phyloP scores from a whole-genome alignment of 2,888 invertebrate genomes.

The Epirrita christyi region DNA sequence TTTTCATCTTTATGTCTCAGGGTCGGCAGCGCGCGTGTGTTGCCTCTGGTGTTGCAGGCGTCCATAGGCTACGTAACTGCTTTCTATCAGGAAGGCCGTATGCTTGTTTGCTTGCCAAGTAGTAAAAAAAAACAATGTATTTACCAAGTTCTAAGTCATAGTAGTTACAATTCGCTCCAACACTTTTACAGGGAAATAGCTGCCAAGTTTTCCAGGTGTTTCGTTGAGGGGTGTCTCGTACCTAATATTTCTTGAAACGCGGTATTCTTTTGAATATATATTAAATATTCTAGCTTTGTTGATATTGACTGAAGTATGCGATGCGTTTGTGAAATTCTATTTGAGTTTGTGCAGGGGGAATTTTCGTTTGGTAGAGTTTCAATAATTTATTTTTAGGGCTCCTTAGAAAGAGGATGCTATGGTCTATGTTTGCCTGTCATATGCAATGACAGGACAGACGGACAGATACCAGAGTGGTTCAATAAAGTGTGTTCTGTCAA shows the following conservation, averaged over 20 bases:
- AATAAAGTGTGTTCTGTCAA: no score
- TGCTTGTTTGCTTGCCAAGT: no score
- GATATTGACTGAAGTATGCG: constrained; percentile 7
- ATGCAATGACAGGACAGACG: no score
- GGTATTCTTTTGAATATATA: not conserved
- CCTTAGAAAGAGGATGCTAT: no score
- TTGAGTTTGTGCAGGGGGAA: not conserved
- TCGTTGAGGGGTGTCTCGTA: constrained; percentile 45
- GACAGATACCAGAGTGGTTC: no score
- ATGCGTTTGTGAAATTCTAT: constrained; percentile 7
- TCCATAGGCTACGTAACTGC: no score
- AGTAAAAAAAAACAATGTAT: no score
- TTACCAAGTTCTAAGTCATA: constrained; percentile 13
- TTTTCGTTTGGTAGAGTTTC: not conserved
- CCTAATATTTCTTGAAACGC: constrained; percentile 1
- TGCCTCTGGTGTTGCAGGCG: no score
- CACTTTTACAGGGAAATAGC: constrained; percentile 57
- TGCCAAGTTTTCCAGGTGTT: constrained; percentile 44
- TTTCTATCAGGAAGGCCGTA: no score
- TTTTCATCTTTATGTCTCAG: no score
- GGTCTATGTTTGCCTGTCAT: no score
- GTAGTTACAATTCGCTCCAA: constrained; percentile 19
- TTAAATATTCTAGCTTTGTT: constrained; percentile 8
- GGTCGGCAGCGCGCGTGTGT: no score
- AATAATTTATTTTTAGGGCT: not conserved